Percentiles rank a stretch among this genome's conserved stretches.
Evolutionary conservation across 2,888 invertebrate genomes (phyloP).

Genomic region (Apodemia hepburni): DNA sequence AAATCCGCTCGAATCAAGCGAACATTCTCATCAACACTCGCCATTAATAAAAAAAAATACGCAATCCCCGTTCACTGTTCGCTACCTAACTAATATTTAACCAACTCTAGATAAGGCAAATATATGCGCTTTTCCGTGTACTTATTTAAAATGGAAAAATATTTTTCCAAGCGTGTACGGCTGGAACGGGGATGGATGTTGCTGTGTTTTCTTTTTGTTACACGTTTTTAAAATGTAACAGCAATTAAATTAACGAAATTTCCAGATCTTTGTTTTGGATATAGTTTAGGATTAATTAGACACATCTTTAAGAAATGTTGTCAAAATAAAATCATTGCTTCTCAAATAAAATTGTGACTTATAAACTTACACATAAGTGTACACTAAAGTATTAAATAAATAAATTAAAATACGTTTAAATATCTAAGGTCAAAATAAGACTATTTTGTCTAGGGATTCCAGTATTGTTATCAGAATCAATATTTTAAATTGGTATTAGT

Average conservation of each 20-base stretch:
- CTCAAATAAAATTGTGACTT: too few species aligned
- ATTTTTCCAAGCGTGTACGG: constrained; percentile 60
- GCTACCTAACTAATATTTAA: constrained; percentile 69
- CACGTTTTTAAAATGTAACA: constrained; percentile 4
- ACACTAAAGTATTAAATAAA: too few species aligned
- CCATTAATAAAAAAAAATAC: constrained; percentile 65
- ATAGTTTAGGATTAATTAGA: not conserved
- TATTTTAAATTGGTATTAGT: too few species aligned
- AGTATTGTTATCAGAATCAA: too few species aligned
- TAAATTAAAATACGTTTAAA: too few species aligned
- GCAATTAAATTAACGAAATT: not conserved
- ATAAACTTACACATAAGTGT: too few species aligned
- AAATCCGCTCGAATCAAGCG: constrained; percentile 41
- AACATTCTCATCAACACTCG: constrained; percentile 51
- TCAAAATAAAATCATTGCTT: too few species aligned
- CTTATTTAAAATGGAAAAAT: constrained; percentile 77
- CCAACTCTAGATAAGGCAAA: constrained; percentile 71
- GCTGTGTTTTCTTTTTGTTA: constrained; percentile 26
- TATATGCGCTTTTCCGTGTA: constrained; percentile 67
- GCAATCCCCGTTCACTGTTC: constrained; percentile 51
- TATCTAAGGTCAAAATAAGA: too few species aligned
- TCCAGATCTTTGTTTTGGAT: not conserved
- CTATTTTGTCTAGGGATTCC: too few species aligned
- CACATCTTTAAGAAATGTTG: too few species aligned
- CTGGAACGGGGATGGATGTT: constrained; percentile 33